Conservation (phyloP, 2,113 vertebrate genomes). For the Eurypyga helias region DNA sequence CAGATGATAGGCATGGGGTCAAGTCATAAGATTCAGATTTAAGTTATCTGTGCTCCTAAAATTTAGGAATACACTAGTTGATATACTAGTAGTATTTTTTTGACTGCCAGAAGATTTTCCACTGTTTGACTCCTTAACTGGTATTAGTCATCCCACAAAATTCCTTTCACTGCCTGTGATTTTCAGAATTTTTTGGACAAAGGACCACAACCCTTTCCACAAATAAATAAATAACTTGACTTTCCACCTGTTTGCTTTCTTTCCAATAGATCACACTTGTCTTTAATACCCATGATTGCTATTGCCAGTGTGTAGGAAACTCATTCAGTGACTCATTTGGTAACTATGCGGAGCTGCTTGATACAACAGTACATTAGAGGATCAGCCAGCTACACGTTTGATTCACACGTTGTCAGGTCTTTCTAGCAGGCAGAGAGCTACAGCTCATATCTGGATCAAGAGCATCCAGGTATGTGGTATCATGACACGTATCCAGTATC, state of each 20-base stretch:
- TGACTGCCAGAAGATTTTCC: background rate
- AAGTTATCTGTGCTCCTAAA: background rate
- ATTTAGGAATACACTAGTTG: background rate
- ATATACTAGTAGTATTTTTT: background rate
- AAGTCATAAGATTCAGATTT: background rate
- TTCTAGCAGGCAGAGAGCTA: background rate
- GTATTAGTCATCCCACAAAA: background rate
- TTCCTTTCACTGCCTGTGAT: background rate
- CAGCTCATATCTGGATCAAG: background rate
- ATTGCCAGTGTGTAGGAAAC: background rate
- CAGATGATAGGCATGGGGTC: rapidly evolving
- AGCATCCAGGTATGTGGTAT: background rate
- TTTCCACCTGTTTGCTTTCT: background rate
- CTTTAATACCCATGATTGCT: background rate
- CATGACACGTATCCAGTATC: background rate
- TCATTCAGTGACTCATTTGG: too few relatives aligned
- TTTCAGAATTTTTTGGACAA: background rate
- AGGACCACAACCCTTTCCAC: background rate
- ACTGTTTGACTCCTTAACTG: background rate
- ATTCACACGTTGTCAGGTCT: background rate
- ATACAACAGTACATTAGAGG: too few relatives aligned
- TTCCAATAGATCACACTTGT: background rate
- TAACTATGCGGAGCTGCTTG: too few relatives aligned
- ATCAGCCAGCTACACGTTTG: background rate
- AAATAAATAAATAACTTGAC: background rate